Evolutionary conservation across 2,888 invertebrate genomes (phyloP).

Genomic region (Melitaea athalia): DNA sequence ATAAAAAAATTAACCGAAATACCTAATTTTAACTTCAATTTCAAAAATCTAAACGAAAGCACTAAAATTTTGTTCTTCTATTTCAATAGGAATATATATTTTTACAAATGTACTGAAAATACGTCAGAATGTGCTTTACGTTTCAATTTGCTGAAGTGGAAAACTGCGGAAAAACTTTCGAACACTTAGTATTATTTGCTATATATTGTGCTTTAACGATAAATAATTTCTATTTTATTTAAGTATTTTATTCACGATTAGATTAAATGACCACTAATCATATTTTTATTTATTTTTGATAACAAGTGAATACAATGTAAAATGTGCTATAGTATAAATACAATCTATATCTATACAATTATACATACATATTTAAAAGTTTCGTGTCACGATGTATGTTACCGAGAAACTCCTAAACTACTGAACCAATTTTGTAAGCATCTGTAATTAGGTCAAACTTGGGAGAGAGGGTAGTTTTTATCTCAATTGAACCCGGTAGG

Average conservation of each 20-base stretch:
- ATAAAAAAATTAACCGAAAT: background rate
- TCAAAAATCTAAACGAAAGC: slow-evolving; percentile 5
- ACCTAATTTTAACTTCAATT: slow-evolving; percentile 1
- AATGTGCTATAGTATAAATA: too few species aligned
- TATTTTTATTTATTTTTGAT: too few species aligned
- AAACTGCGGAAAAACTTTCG: slow-evolving; percentile 35
- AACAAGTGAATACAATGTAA: too few species aligned
- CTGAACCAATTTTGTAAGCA: too few species aligned
- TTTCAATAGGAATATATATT: slow-evolving; percentile 33
- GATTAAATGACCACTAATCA: too few species aligned
- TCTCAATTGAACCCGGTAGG: too few species aligned
- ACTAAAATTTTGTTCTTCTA: slow-evolving; percentile 13
- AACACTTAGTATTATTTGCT: slow-evolving; percentile 36
- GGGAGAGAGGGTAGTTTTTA: too few species aligned
- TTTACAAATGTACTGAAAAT: slow-evolving; percentile 36
- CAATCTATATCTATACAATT: too few species aligned
- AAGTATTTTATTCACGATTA: background rate
- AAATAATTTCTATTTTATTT: slow-evolving; percentile 2
- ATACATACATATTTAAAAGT: too few species aligned
- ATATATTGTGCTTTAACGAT: slow-evolving; percentile 19
- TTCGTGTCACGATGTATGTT: too few species aligned
- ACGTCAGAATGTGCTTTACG: slow-evolving; percentile 40
- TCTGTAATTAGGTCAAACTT: too few species aligned
- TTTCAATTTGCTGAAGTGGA: slow-evolving; percentile 41
- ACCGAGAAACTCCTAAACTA: too few species aligned